Percentiles rank a stretch among this genome's conserved stretches.
Evolutionary conservation across 2,113 vertebrate species (phyloP).

Genomic region (Symphodus melops): DNA sequence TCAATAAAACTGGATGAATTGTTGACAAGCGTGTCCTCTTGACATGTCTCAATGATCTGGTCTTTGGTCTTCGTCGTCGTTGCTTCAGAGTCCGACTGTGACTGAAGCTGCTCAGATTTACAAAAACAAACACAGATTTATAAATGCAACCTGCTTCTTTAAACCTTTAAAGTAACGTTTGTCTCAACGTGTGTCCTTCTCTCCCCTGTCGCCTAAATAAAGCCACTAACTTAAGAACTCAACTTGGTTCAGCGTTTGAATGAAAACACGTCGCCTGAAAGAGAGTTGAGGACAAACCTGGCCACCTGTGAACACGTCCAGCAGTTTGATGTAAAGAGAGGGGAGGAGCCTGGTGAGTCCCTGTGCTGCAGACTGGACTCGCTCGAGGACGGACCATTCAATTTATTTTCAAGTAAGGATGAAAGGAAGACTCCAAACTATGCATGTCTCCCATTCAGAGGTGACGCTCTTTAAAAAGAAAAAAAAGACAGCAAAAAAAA

Average conservation of each 20-base stretch:
- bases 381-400: slow-evolving; percentile 78
- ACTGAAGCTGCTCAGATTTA: too few relatives aligned
- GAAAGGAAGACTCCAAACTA: slow-evolving; percentile 82
- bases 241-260: neutral
- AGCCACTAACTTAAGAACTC: too few relatives aligned
- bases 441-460: slow-evolving; percentile 79
- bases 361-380: slow-evolving; percentile 58
- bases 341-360: neutral
- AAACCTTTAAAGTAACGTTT: too few relatives aligned
- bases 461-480: slow-evolving; percentile 75
- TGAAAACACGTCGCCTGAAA: neutral
- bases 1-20: too few relatives aligned
- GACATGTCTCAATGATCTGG: too few relatives aligned
- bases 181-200: neutral
- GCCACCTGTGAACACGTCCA: slow-evolving; percentile 22
- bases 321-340: slow-evolving; percentile 12
- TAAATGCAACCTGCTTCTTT: too few relatives aligned
- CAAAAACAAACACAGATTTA: too few relatives aligned
- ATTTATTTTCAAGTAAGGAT: slow-evolving; percentile 76
- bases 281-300: neutral
- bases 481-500: slow-evolving; percentile 59
- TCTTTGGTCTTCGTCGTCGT: too few relatives aligned
- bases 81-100: too few relatives aligned
- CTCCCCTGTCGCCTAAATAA: neutral
- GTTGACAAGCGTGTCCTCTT: too few relatives aligned